Conservation (phyloP, 2,797 vertebrate genomes). For the Lepilemur septentrionalis region DNA sequence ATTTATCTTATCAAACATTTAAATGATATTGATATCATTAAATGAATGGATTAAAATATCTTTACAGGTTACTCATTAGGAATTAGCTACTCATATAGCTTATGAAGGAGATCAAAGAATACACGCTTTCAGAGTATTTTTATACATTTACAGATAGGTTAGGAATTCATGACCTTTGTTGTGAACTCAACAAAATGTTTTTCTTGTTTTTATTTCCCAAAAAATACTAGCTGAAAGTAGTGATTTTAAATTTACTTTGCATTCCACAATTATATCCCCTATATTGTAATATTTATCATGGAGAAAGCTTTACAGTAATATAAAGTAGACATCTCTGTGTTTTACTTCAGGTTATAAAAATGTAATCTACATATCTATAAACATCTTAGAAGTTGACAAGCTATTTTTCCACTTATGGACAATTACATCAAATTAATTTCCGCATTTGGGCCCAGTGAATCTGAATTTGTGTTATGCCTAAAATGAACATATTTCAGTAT, state of each 20-base stretch:
- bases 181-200: conserved; percentile 15
- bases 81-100: not conserved
- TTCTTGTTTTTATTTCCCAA: not conserved
- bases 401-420: not conserved
- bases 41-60: not conserved
- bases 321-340: not conserved
- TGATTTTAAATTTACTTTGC: conserved; percentile 18
- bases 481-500: not conserved
- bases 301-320: not conserved
- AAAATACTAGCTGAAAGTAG: not conserved
- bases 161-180: not conserved
- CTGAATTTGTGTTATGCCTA: not conserved
- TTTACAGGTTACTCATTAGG: not conserved
- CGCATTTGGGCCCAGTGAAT: not conserved
- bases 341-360: not conserved
- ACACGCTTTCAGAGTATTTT: not conserved
- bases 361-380: not conserved
- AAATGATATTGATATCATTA: not conserved
- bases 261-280: not conserved
- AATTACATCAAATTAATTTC: conserved; percentile 32
- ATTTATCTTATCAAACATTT: not conserved
- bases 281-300: not conserved
- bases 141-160: not conserved
- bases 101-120: not conserved
- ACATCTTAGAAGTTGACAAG: not conserved